Evolutionary conservation across 2,888 invertebrate genomes (phyloP).

Genomic region (Amiota mariae): DNA sequence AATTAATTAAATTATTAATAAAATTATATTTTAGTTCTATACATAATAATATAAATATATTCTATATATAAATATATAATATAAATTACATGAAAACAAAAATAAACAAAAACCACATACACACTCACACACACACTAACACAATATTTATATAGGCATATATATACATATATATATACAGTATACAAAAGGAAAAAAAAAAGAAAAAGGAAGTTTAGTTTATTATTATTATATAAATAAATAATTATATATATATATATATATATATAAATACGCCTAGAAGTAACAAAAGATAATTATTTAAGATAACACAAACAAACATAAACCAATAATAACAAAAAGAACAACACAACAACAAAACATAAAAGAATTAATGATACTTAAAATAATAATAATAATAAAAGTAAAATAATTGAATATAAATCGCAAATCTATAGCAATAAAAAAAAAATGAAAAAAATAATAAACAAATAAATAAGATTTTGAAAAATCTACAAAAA

Average conservation of each 20-base stretch:
- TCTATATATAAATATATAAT: no score
- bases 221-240: slow-evolving; percentile 50
- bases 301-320: background rate
- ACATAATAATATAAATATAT: no score
- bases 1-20: no score
- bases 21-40: no score
- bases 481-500: slow-evolving; percentile 26
- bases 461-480: slow-evolving; percentile 12
- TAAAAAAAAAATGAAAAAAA: background rate
- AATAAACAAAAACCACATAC: slow-evolving; percentile 3
- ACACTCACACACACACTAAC: background rate
- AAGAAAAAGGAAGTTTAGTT: background rate
- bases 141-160: slow-evolving; percentile 22
- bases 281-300: slow-evolving; percentile 8
- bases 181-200: slow-evolving; percentile 51
- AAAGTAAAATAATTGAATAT: background rate
- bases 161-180: slow-evolving; percentile 37
- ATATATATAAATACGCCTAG: slow-evolving; percentile 47
- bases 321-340: slow-evolving; percentile 8
- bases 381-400: slow-evolving; percentile 12
- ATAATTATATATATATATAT: slow-evolving; percentile 61
- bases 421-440: slow-evolving; percentile 18
- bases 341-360: background rate
- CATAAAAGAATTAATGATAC: slow-evolving; percentile 11
- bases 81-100: background rate